A percentile compares a stretch with the other conserved stretches of the same genome.
Evolutionary conservation across 2,888 invertebrate species (phyloP).

Genomic region (Endotricha flammealis): DNA sequence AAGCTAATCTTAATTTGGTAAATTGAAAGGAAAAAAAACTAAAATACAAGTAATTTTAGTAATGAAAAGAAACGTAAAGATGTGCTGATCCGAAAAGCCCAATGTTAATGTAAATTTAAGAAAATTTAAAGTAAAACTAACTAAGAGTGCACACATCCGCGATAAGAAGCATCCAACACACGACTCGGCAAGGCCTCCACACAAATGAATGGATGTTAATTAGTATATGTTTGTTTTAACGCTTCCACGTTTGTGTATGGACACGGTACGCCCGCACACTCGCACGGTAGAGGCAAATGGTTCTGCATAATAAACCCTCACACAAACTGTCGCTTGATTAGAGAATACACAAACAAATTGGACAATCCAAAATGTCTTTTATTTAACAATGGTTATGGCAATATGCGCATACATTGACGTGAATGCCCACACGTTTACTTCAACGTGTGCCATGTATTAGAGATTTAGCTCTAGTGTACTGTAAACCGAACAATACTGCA

Average conservation of each 20-base stretch:
- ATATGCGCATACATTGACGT: constrained; percentile 14
- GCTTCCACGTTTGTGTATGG: constrained; percentile 42
- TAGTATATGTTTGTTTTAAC: constrained; percentile 66
- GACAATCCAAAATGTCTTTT: constrained; percentile 23
- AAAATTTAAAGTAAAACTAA: constrained; percentile 39
- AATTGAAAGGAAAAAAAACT: too few relatives aligned
- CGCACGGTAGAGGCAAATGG: constrained; percentile 18
- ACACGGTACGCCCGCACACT: constrained; percentile 32
- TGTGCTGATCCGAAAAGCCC: too few relatives aligned
- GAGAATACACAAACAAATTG: constrained; percentile 38
- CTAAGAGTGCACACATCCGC: constrained; percentile 40
- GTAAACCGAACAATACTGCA: constrained; percentile 27
- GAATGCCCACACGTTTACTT: constrained; percentile 21
- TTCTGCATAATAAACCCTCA: constrained; percentile 40
- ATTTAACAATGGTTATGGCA: constrained; percentile 16
- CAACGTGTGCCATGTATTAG: constrained; percentile 24
- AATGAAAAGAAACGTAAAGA: too few relatives aligned
- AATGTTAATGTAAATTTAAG: too few relatives aligned
- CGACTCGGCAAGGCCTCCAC: constrained; percentile 57
- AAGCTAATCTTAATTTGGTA: too few relatives aligned
- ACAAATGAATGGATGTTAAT: constrained; percentile 70
- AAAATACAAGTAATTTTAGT: too few relatives aligned
- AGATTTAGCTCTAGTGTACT: constrained; percentile 4
- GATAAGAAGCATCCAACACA: constrained; percentile 51
- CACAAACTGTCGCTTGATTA: constrained; percentile 45